Percentiles rank a stretch among this genome's conserved stretches.
These are phyloP conservation scores for Poecile montanus DNA, from an alignment of 2,797 vertebrate species.

Conservation along the genomic window DNA sequence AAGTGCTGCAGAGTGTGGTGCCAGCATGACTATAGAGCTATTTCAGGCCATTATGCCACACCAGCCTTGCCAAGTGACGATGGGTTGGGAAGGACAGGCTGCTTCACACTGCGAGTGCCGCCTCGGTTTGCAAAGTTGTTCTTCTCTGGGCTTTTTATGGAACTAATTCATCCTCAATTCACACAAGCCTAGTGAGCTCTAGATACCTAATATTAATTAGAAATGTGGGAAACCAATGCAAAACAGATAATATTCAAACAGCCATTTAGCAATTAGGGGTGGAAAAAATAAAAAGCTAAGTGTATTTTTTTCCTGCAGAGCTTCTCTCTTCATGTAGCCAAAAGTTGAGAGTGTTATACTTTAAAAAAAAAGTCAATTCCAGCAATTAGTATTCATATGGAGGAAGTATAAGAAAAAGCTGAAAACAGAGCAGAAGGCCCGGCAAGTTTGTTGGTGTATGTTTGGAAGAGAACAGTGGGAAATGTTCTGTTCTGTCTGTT, in stretches of 20 bases:
- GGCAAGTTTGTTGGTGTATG: background rate
- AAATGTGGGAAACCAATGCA: background rate
- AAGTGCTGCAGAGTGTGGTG: background rate
- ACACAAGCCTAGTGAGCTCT: background rate
- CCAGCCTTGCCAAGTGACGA: background rate
- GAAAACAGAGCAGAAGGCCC: background rate
- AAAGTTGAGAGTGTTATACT: background rate
- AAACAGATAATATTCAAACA: background rate
- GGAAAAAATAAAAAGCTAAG: background rate
- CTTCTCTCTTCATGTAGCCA: background rate
- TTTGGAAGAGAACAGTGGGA: background rate
- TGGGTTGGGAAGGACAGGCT: background rate
- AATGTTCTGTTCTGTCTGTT: background rate
- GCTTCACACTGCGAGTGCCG: accelerated
- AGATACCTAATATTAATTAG: background rate
- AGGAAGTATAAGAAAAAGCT: background rate
- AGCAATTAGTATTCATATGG: background rate
- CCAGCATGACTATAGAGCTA: background rate
- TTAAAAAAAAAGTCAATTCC: background rate
- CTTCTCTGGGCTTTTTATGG: background rate
- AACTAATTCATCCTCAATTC: background rate
- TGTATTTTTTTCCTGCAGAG: background rate
- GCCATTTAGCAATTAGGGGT: background rate
- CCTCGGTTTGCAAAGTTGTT: background rate
- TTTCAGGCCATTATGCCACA: background rate